Evolutionary conservation across 2,888 invertebrate species (phyloP).

Genomic region (Harpagoxenus sublaevis): DNA sequence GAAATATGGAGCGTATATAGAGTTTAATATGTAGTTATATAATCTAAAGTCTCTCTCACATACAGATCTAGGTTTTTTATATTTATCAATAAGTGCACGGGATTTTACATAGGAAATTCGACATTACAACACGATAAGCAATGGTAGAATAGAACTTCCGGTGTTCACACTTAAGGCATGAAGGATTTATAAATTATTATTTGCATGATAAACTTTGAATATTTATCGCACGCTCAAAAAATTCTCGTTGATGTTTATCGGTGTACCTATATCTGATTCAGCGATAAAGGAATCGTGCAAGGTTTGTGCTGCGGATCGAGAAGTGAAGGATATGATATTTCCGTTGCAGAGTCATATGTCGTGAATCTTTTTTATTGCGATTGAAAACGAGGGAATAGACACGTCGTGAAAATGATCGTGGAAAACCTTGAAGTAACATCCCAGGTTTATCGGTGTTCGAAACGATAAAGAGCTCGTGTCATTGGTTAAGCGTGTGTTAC

Average conservation of each 20-base stretch:
- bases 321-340: background rate
- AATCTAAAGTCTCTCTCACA: background rate
- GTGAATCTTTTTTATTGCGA: background rate
- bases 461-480: slow-evolving; percentile 44
- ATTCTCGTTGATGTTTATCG: background rate
- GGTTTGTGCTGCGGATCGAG: background rate
- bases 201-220: background rate
- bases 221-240: background rate
- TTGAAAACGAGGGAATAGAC: background rate
- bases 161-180: background rate
- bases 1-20: background rate
- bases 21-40: background rate
- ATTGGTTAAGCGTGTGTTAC: slow-evolving; percentile 57
- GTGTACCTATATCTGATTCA: background rate
- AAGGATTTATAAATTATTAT: slow-evolving; percentile 11
- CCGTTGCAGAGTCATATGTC: background rate
- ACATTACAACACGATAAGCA: background rate
- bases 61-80: background rate
- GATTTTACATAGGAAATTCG: slow-evolving; percentile 1
- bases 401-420: background rate
- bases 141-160: background rate
- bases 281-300: background rate
- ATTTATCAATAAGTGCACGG: background rate
- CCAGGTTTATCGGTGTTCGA: slow-evolving; percentile 43
- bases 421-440: slow-evolving; percentile 66